A percentile compares a stretch with the other conserved stretches of the same genome.
Evolutionary conservation across 2,113 vertebrate genomes (phyloP).

Genomic region (Callipepla squamata): DNA sequence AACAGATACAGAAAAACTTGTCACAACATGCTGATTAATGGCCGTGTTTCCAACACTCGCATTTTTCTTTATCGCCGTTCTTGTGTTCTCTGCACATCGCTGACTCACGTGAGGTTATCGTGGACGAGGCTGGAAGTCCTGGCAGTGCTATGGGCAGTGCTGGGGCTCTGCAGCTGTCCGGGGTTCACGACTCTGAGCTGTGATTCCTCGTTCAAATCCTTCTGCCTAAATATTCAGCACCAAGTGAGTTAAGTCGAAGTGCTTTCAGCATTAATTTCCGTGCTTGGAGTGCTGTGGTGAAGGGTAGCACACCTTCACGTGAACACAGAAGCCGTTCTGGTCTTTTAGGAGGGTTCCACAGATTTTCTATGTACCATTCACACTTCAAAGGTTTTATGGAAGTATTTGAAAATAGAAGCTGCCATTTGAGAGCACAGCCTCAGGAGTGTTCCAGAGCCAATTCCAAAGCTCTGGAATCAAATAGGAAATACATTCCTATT

Average conservation of each 20-base stretch:
- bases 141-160: background rate
- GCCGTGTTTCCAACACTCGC: background rate
- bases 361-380: background rate
- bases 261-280: background rate
- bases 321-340: background rate
- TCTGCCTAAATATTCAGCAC: background rate
- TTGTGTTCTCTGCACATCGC: background rate
- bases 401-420: constrained; percentile 1
- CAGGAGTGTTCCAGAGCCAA: background rate
- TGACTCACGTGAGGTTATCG: background rate
- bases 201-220: background rate
- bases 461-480: background rate
- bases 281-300: background rate
- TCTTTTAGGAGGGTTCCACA: background rate
- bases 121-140: background rate
- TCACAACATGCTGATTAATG: background rate
- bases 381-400: background rate
- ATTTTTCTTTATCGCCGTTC: background rate
- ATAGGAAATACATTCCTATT: background rate
- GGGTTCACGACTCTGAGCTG: background rate
- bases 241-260: background rate
- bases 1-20: background rate
- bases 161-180: background rate
- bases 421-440: background rate
- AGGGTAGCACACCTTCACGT: background rate